A percentile compares a stretch with the other conserved stretches of the same genome.
These are phyloP conservation scores for Microtus oregoni DNA, from an alignment of 2,113 vertebrate species.

Conservation along the genomic window DNA sequence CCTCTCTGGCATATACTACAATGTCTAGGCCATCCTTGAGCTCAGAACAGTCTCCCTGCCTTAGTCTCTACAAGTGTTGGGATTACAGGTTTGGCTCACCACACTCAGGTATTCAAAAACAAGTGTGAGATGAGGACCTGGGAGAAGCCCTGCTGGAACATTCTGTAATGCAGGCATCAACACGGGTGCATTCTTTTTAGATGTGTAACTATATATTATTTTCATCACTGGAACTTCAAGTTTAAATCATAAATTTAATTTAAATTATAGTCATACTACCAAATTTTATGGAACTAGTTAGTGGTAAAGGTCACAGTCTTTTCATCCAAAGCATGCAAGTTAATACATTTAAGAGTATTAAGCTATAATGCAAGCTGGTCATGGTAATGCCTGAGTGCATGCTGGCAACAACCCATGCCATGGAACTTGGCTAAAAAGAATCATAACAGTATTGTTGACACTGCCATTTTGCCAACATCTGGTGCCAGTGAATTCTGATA, in stretches of 20 bases:
- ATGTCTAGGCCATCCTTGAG: neutral
- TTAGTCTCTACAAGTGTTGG: neutral
- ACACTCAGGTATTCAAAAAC: neutral
- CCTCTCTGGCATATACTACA: neutral
- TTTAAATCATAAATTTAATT: neutral
- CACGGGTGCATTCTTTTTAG: neutral
- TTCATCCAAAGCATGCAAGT: neutral
- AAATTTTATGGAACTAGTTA: neutral
- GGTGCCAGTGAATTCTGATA: neutral
- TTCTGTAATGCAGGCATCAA: too few relatives aligned
- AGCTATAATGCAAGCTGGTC: neutral
- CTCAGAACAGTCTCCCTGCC: neutral
- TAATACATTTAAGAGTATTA: neutral
- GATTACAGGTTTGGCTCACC: neutral
- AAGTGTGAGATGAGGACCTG: neutral
- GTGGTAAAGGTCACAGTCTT: neutral
- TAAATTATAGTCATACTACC: neutral
- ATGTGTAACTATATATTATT: neutral
- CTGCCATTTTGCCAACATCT: neutral
- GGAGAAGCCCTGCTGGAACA: neutral
- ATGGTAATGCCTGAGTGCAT: accelerated
- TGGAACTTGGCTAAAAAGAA: neutral
- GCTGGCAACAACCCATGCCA: too few relatives aligned
- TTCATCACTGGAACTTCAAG: neutral
- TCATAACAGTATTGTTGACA: neutral